Base-by-base conservation (phyloP, 2,888 invertebrate species). In the Hemaris fuciformis region DNA sequence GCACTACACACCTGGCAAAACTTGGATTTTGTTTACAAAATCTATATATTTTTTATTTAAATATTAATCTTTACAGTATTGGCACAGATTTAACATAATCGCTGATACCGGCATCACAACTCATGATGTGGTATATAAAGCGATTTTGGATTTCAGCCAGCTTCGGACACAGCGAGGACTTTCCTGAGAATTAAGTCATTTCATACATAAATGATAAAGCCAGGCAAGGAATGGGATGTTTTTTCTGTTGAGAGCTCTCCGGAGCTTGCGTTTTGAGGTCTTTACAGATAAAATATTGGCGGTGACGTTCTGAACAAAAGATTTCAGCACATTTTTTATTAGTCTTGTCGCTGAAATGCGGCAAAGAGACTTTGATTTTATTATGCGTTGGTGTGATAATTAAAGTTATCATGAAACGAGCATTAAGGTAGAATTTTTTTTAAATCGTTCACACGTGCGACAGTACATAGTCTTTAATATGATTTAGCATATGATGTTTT, bases 161-260 rank as follows among this genome's bases (percentile, higher is more conserved):
- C 31, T 53, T 53, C 31, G 53, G 53, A 53, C 59, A 43, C 41
- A 15, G 15, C 38, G 41, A 34, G 57, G 23, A 57, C 23, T 43
- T 59, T 59, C 42, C 42, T 15, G 18, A 43, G 59, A 43, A 59
- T 59, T 59, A 59, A 43, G 43, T 43, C 43, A 27, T 59, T 59
- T 43, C 42, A 59, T 59, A 59, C 59, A 59, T 59, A 59, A 59
- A 59, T 42, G 41, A 59, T 59, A 27, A 43, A 23, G 23, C 1
- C n/a, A 58, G 13, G 43, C 25, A 18, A 20, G 20, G 23, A 27
- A 6, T 27, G 27, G 41, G 25, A 23, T 46, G 46, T 46, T 46
- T 22, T 53, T 53, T 31, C 3, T 18, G 10, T 10, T 18, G 18
- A 53, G 53, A 18, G 31, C 18, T 53, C 53, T 53, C 53, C 18